Base-by-base conservation (phyloP, 2,113 vertebrate genomes). In the Sialia sialis region DNA sequence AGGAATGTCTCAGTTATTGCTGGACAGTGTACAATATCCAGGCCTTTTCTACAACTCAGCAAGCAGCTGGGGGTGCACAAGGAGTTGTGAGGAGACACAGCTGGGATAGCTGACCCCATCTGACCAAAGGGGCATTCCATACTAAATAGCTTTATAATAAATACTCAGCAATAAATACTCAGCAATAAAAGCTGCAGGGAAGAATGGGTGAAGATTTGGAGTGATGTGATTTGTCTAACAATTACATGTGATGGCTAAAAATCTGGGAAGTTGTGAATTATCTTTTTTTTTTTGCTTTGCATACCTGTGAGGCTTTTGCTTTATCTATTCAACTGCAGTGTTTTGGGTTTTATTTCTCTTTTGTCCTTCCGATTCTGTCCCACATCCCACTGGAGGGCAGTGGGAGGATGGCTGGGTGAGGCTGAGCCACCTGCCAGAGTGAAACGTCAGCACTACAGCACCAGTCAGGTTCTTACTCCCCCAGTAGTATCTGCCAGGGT, bases 361-460 rank as follows among this genome's bases (percentile, higher is more conserved):
- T 62, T 67, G 36, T 4, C 11, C 16, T 34, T 34, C 19, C 9
- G 10, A 25, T 68, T 72, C 18, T 85, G 14, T 44, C 44, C 20
- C 16, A 16, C 7, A 30, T 55, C 8, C 25, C 39, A n/a, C 4
- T 30, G 14, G 23, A 76, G 7, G 13, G 5, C 20, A 48, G 58
- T 15, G 10, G 52, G 38, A 5, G 3, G 34, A 26, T 1, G 0
- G 6, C 16, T 70, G 26, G 0, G 0, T 20, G 22, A 21, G 32
- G 16, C 27, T 73, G 29, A 72, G 26, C 29, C 59, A 36, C 19
- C 2, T 30, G 7, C 3, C 3, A 17, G 11, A 19, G 10, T 62
- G 76, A 83, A 83, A 80, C 6, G 16, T 29, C 16, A 44, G 10
- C 38, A 51, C 9, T 46, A 5, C 14, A 30, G 4, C 32, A 16